Conservation (phyloP, 2,888 invertebrate genomes). For the Coleophora flavipennella region DNA sequence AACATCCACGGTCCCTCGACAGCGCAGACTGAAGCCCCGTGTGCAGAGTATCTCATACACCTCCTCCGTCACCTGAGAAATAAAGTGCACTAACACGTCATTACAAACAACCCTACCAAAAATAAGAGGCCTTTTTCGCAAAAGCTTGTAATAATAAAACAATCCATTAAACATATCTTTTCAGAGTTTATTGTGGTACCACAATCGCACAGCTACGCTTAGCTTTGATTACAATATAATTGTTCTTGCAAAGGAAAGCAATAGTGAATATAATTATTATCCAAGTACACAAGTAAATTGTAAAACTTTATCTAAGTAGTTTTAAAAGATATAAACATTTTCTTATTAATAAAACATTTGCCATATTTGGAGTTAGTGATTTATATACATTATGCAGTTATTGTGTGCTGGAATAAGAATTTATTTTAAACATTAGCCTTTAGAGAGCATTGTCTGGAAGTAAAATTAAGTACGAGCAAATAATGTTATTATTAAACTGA, state of each 20-base stretch:
- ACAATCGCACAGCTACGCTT: constrained; percentile 33
- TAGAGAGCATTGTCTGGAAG: no score
- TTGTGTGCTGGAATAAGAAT: no score
- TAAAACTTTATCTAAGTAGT: no score
- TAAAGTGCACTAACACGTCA: not conserved
- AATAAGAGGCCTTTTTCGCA: not conserved
- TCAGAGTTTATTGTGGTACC: constrained; percentile 33
- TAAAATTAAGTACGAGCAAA: no score
- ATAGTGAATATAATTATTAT: no score
- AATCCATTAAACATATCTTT: not conserved
- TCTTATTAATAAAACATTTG: no score
- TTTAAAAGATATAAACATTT: no score
- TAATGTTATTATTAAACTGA: no score
- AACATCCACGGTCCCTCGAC: constrained; percentile 90
- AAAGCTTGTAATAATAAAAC: not conserved
- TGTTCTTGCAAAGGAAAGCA: not conserved
- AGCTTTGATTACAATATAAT: not conserved
- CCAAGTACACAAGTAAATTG: no score
- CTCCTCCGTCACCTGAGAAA: constrained; percentile 86
- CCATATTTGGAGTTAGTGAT: no score
- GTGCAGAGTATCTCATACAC: constrained; percentile 84
- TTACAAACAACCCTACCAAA: constrained; percentile 1
- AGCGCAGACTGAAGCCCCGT: constrained; percentile 85
- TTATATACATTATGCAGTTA: no score
- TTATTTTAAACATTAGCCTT: no score